Evolutionary conservation across 2,113 vertebrate genomes (phyloP).

Genomic region (Sylvietta virens): DNA sequence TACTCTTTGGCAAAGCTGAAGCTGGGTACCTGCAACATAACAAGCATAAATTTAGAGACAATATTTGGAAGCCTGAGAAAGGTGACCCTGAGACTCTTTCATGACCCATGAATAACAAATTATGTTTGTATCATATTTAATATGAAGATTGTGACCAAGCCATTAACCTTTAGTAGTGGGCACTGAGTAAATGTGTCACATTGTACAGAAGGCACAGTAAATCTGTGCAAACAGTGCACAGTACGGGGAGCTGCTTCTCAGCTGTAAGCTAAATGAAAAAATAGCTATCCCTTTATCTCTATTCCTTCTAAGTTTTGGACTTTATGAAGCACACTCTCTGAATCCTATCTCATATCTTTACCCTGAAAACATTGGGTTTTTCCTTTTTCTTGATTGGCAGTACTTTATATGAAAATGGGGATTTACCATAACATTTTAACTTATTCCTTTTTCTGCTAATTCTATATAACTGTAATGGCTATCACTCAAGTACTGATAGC

Average conservation of each 20-base stretch:
- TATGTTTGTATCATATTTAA: constrained; percentile 7
- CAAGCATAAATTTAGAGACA: background rate
- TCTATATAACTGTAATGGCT: background rate
- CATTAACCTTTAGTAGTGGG: background rate
- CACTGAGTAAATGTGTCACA: constrained; percentile 12
- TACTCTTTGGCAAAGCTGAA: background rate
- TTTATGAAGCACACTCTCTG: background rate
- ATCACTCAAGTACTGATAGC: background rate
- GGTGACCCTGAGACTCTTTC: background rate
- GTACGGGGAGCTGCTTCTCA: background rate
- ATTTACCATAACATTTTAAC: background rate
- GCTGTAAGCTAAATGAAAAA: background rate
- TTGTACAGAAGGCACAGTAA: background rate
- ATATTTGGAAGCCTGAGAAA: background rate
- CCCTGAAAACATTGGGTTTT: background rate
- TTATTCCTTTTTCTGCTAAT: background rate
- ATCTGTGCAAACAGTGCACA: background rate
- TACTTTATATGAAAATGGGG: background rate
- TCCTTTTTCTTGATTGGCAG: background rate
- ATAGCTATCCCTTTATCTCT: background rate
- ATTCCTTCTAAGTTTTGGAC: background rate
- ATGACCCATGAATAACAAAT: constrained; percentile 12
- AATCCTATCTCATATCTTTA: background rate
- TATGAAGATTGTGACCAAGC: constrained; percentile 14
- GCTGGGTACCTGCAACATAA: background rate